Evolutionary conservation across 2,113 vertebrate genomes (phyloP), one percentile per base, ranked within the genome.

Genomic region (Damaliscus lunatus): DNA sequence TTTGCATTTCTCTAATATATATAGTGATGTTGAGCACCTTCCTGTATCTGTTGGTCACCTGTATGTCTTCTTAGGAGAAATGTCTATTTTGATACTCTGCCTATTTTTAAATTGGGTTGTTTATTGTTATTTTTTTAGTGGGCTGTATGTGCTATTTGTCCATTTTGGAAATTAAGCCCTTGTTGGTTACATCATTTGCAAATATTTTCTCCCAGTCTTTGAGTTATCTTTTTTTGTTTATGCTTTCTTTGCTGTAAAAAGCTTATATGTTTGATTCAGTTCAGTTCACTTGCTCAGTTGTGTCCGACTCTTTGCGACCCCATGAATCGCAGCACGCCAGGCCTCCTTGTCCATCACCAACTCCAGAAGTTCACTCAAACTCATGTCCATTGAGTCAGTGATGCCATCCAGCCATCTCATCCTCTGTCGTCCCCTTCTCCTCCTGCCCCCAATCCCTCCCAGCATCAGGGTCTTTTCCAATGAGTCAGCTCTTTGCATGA

Each of bases 261-360:
- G n/a, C 36, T 74, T 40, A 23, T 40, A 40, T 25, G 67, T 40
- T 40, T 74, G 36, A 25, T 3, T 74, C 27, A 60, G 12, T 60
- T 60, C 27, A 60, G 0, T 60, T 60, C 59, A 60, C 5, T 60
- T 14, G 27, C 59, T 60, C 59, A 60, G 27, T 60, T 10, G 9
- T 60, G 12, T 60, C 59, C 0, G 2, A 60, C 59, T 60, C 27
- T 29, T 29, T 29, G 59, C 0, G 0, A 29, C 12, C 12, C 27
- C 59, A 60, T 14, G 27, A 60, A 29, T 14, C 0, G 2, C 59
- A 60, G 27, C 27, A 60, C 1, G 2, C 59, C 59, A 29, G 59
- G 59, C 59, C 12, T 60, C 11, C 59, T 11, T 29, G 11, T 29
- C 27, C 59, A 60, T 60, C 4, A 60, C 27, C 59, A 60, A 13